Evolutionary conservation across 2,797 vertebrate genomes (phyloP).

Genomic region (Melanotaenia nigrans): DNA sequence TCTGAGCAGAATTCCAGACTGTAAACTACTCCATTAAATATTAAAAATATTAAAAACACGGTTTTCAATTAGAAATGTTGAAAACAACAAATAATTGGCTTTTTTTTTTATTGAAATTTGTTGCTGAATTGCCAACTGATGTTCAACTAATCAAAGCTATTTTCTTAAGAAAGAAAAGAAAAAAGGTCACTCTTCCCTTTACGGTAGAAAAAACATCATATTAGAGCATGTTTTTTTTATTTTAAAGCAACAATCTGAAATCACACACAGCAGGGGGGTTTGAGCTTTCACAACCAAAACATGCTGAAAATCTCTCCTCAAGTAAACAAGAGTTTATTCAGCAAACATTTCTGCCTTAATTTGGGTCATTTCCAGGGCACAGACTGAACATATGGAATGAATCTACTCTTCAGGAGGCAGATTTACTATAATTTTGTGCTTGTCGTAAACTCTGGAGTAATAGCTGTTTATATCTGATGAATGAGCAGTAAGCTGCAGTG

Average conservation of each 20-base stretch:
- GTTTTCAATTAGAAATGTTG: neutral
- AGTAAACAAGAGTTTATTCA: slow-evolving; percentile 3
- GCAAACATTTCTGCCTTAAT: neutral
- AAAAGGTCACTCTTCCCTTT: no score
- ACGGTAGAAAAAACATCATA: no score
- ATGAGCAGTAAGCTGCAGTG: no score
- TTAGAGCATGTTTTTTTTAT: neutral
- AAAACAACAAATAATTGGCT: neutral
- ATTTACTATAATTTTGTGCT: neutral
- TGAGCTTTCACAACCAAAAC: slow-evolving; percentile 1
- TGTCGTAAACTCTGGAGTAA: neutral
- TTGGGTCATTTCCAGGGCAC: neutral
- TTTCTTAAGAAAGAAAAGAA: no score
- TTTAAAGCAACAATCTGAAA: neutral
- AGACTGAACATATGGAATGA: neutral
- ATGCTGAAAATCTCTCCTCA: neutral
- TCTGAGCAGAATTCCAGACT: neutral
- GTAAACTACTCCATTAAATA: neutral
- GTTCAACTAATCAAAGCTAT: no score
- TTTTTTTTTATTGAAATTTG: no score
- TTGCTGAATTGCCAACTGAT: no score
- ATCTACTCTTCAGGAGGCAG: neutral
- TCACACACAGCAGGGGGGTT: neutral
- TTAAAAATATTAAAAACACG: neutral
- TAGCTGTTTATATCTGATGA: no score